phyloP scores from a whole-genome alignment of 2,113 vertebrate species.

The Jaculus jaculus region DNA sequence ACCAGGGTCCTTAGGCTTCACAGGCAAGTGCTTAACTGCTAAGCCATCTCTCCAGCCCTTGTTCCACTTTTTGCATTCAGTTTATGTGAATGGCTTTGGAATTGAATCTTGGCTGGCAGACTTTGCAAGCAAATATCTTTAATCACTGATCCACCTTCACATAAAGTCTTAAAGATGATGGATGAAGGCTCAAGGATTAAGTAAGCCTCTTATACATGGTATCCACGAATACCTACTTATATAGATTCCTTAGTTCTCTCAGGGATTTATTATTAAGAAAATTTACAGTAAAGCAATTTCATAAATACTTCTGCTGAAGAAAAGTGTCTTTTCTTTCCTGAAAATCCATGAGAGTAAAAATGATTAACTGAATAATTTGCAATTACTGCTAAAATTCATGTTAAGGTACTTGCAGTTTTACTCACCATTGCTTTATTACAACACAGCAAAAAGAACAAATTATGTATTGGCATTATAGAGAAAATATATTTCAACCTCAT shows the following conservation, averaged over 20 bases:
- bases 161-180: background rate
- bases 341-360: background rate
- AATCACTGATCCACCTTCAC: no score
- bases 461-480: background rate
- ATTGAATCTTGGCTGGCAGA: no score
- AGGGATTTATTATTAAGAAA: background rate
- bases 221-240: background rate
- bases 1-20: no score
- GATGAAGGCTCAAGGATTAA: background rate
- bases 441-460: background rate
- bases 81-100: no score
- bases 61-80: no score
- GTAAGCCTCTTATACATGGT: background rate
- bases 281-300: background rate
- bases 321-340: background rate
- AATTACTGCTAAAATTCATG: background rate
- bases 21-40: no score
- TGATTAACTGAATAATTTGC: background rate
- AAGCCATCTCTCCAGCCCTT: no score
- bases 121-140: no score
- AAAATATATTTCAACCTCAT: background rate
- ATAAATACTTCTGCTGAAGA: background rate
- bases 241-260: background rate
- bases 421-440: slow-evolving; percentile 9
- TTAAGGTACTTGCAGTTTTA: background rate